phyloP scores from a whole-genome alignment of 2,113 vertebrate species.

The Menura novaehollandiae region DNA sequence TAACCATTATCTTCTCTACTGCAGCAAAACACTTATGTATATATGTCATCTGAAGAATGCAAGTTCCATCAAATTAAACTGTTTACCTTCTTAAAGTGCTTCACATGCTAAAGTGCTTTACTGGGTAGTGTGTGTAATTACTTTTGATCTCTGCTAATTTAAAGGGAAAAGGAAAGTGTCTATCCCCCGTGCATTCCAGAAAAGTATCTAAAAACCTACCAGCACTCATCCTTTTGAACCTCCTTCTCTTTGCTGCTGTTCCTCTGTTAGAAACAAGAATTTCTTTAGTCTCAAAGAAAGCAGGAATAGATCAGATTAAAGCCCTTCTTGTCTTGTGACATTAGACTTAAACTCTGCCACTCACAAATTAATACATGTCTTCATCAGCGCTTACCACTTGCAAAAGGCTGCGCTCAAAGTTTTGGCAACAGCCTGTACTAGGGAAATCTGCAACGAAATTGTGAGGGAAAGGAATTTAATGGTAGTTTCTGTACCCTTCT shows the following conservation, averaged over 20 bases:
- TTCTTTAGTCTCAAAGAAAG: background rate
- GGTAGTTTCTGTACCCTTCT: background rate
- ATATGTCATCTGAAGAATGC: background rate
- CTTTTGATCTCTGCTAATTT: background rate
- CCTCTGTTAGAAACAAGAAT: background rate
- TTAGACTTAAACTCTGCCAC: background rate
- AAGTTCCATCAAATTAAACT: background rate
- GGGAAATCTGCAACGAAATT: background rate
- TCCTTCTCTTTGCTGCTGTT: background rate
- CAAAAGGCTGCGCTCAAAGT: background rate
- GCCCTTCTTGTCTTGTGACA: background rate
- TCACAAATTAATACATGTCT: background rate
- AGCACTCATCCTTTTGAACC: background rate
- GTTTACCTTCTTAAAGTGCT: background rate
- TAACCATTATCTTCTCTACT: background rate
- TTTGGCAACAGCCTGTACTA: background rate
- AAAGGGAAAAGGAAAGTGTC: background rate
- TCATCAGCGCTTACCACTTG: background rate
- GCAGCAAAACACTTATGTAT: background rate
- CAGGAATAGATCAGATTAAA: background rate
- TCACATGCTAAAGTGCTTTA: background rate
- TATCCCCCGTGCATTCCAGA: background rate
- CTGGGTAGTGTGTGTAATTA: background rate
- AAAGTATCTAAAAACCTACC: background rate
- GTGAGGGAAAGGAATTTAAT: background rate